These are phyloP conservation scores for Portevinia maculata DNA, from an alignment of 2,888 invertebrate genomes.

Conservation along the genomic window DNA sequence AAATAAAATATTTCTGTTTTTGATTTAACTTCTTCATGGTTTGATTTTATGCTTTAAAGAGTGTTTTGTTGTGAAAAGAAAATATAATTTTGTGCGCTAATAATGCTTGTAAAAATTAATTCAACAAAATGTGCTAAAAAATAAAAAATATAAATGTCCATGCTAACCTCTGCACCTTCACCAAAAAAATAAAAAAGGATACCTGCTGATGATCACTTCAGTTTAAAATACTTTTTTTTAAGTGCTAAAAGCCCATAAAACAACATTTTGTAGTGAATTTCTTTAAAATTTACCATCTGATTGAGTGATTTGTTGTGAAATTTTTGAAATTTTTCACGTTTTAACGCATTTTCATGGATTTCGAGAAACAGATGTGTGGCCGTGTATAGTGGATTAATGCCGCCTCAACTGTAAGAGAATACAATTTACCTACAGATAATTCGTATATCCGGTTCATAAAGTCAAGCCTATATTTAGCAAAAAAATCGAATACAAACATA, in stretches of 20 bases:
- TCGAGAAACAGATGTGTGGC: constrained; percentile 64
- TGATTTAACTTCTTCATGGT: too few species aligned
- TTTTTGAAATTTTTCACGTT: constrained; percentile 51
- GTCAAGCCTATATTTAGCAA: constrained; percentile 72
- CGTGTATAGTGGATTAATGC: constrained; percentile 49
- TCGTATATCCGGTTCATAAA: constrained; percentile 74
- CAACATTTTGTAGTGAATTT: constrained; percentile 36
- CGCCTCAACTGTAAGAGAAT: constrained; percentile 59
- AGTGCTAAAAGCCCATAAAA: constrained; percentile 14
- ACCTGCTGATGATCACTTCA: constrained; percentile 59
- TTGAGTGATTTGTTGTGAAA: constrained; percentile 60
- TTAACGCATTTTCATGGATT: constrained; percentile 53
- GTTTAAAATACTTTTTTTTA: constrained; percentile 24
- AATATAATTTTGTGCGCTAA: constrained; percentile 34
- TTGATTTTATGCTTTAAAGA: constrained; percentile 37
- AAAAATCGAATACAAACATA: constrained; percentile 48
- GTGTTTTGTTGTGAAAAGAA: constrained; percentile 27
- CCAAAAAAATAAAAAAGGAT: constrained; percentile 40
- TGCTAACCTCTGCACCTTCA: constrained; percentile 62
- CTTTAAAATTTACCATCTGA: constrained; percentile 39
- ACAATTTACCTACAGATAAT: constrained; percentile 59
- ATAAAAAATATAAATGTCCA: constrained; percentile 29
- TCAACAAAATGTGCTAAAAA: constrained; percentile 2
- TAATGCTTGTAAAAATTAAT: constrained; percentile 31
- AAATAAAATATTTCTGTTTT: too few species aligned